Evolutionary conservation across 2,113 vertebrate species (phyloP).

Genomic region (Microcebus ravelobensis): DNA sequence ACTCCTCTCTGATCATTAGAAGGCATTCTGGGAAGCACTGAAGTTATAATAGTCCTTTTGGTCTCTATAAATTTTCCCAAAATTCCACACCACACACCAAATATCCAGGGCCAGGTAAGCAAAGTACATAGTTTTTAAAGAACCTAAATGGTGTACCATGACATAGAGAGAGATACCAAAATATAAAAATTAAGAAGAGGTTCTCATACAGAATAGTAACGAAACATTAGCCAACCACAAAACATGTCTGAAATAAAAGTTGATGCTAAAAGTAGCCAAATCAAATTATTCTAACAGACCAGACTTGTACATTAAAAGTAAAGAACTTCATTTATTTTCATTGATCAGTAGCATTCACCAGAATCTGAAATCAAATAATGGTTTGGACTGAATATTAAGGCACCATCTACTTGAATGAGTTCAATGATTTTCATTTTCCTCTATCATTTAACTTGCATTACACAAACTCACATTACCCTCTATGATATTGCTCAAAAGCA

Average conservation of each 20-base stretch:
- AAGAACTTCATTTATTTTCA: background rate
- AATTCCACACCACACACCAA: accelerated
- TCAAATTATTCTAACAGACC: background rate
- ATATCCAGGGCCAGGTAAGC: background rate
- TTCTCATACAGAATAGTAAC: background rate
- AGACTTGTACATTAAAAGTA: background rate
- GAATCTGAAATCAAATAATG: slow-evolving; percentile 34
- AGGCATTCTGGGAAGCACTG: background rate
- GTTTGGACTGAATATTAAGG: background rate
- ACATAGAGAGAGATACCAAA: background rate
- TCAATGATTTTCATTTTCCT: background rate
- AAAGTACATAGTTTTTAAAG: background rate
- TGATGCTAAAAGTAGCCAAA: background rate
- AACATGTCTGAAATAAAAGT: background rate
- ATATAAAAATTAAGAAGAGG: background rate
- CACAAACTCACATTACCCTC: background rate
- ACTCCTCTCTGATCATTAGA: background rate
- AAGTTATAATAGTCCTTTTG: background rate
- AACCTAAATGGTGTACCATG: background rate
- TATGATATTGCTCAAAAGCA: background rate
- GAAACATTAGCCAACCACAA: background rate
- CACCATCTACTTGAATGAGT: background rate
- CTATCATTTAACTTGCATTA: background rate
- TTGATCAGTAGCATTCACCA: background rate
- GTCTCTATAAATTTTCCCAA: background rate